A percentile compares a stretch with the other conserved stretches of the same genome.
phyloP scores from a whole-genome alignment of 1,140 invertebrate species.

The Parasteatoda tepidariorum region DNA sequence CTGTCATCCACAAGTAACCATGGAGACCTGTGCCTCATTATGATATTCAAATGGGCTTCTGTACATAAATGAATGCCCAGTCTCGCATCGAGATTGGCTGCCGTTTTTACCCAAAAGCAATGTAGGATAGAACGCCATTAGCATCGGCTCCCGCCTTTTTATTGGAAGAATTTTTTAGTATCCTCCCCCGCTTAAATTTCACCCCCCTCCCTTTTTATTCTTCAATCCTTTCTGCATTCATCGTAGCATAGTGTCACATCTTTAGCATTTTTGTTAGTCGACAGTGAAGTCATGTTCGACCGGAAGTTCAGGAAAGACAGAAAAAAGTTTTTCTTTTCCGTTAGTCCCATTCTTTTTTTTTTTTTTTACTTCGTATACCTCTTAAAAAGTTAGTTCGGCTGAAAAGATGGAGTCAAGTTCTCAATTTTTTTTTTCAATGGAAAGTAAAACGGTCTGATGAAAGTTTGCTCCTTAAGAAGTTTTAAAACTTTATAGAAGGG shows the following conservation, averaged over 20 bases:
- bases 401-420: too few species aligned
- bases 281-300: background rate
- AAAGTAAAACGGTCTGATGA: too few species aligned
- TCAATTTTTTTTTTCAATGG: too few species aligned
- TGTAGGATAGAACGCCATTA: conserved; percentile 52
- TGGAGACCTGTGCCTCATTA: conserved; percentile 45
- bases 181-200: conserved; percentile 9
- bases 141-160: conserved; percentile 46
- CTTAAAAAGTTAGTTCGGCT: too few species aligned
- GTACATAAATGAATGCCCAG: conserved; percentile 55
- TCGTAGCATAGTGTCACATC: conserved; percentile 29
- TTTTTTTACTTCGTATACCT: background rate
- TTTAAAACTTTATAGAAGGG: too few species aligned
- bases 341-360: background rate
- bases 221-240: conserved; percentile 8
- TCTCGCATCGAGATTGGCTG: conserved; percentile 49
- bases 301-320: background rate
- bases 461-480: too few species aligned
- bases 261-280: background rate
- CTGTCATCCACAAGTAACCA: conserved; percentile 45
- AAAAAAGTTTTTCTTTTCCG: background rate
- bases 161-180: conserved; percentile 57
- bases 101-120: conserved; percentile 25
- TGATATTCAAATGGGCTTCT: conserved; percentile 55
- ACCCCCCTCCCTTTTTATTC: conserved; percentile 4